phyloP scores from a whole-genome alignment of 2,888 invertebrate genomes.

The Campoplex nolae region DNA sequence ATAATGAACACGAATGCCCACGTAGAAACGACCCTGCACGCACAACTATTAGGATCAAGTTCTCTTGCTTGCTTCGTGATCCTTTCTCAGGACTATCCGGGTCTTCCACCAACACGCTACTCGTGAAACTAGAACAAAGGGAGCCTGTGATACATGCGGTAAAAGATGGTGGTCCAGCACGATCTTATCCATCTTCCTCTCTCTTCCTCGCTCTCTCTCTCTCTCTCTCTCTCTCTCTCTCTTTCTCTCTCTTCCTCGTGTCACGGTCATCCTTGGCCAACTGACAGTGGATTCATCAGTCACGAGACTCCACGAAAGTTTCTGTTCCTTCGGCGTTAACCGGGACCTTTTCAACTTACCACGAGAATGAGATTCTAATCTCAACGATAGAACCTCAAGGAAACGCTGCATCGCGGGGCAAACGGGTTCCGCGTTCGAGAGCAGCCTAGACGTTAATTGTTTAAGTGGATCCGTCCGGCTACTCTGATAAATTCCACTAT shows the following conservation, averaged over 20 bases:
- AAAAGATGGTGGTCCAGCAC: constrained; percentile 8
- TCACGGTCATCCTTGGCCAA: constrained; percentile 50
- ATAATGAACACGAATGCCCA: constrained; percentile 58
- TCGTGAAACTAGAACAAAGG: constrained; percentile 62
- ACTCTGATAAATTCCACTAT: constrained; percentile 36
- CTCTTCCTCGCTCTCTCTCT: background rate
- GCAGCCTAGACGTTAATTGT: constrained; percentile 57
- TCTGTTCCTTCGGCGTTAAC: constrained; percentile 37
- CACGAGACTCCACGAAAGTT: constrained; percentile 54
- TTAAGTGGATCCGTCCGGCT: constrained; percentile 57
- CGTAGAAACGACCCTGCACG: constrained; percentile 21
- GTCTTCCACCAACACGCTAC: constrained; percentile 3
- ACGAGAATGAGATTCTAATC: constrained; percentile 54
- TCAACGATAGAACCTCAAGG: constrained; percentile 38
- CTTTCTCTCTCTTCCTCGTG: background rate
- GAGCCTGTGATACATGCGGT: constrained; percentile 15
- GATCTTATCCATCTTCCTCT: background rate
- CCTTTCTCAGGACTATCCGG: constrained; percentile 17
- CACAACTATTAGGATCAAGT: constrained; percentile 36
- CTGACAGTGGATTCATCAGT: constrained; percentile 64
- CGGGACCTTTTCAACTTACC: constrained; percentile 28
- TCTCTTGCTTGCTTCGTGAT: constrained; percentile 12
- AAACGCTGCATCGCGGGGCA: constrained; percentile 50
- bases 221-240: background rate
- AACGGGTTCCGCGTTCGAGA: constrained; percentile 58